Percentiles rank a stretch among this genome's conserved stretches.
Evolutionary conservation across 2,888 invertebrate species (phyloP).

Genomic region (Tineola bisselliella): DNA sequence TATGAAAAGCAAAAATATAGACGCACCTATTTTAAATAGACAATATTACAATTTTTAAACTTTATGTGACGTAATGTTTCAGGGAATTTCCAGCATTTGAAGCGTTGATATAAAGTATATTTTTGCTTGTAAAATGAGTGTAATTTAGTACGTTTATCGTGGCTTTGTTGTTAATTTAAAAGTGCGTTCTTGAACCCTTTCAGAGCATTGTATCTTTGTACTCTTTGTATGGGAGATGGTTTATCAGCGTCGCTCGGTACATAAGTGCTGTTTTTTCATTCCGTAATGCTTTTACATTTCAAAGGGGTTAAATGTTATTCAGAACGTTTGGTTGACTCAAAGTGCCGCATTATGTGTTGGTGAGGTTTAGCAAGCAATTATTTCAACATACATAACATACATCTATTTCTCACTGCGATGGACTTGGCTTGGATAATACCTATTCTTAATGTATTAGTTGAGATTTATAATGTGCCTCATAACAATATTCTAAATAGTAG

Average conservation of each 20-base stretch:
- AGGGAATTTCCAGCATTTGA: constrained; percentile 8
- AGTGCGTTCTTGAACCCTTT: constrained; percentile 70
- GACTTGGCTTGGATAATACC: too few species aligned
- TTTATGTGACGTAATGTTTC: background rate
- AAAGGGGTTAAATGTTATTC: constrained; percentile 69
- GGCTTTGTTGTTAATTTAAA: constrained; percentile 59
- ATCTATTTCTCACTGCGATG: too few species aligned
- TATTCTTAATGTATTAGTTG: too few species aligned
- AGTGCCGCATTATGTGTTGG: constrained; percentile 53
- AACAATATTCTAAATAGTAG: too few species aligned
- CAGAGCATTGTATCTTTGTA: constrained; percentile 69
- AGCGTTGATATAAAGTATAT: constrained; percentile 25
- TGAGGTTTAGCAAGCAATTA: constrained; percentile 34
- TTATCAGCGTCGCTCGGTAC: constrained; percentile 66
- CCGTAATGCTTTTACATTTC: constrained; percentile 68
- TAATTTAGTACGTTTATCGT: constrained; percentile 36
- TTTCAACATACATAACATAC: constrained; percentile 13
- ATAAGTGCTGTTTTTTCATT: constrained; percentile 70
- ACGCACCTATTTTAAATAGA: constrained; percentile 59
- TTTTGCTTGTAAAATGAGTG: constrained; percentile 27
- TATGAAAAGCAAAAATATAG: constrained; percentile 68
- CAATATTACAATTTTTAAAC: constrained; percentile 43
- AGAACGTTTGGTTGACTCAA: constrained; percentile 41
- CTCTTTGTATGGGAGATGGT: constrained; percentile 67
- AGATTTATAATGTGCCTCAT: too few species aligned